Evolutionary conservation across 2,888 invertebrate genomes (phyloP).

Genomic region (Lasioglossum morio): DNA sequence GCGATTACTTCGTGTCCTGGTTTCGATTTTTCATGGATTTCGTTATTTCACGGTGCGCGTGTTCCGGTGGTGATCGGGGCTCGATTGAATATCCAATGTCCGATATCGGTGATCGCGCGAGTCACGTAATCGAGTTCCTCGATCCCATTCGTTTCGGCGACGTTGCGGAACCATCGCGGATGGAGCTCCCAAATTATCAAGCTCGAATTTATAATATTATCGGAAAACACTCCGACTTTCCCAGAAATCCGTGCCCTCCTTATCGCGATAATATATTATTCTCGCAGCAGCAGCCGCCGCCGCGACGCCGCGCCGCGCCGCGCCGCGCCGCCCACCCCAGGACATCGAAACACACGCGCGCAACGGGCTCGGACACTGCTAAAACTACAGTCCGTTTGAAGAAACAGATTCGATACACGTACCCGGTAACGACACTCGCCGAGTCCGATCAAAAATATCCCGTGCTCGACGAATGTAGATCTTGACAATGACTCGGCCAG

Average conservation of each 20-base stretch:
- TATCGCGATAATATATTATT: conserved; percentile 36
- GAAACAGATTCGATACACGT: not conserved
- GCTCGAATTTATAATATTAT: conserved; percentile 57
- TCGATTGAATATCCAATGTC: conserved; percentile 45
- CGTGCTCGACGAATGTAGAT: not conserved
- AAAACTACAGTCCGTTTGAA: not conserved
- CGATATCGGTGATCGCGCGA: conserved; percentile 49
- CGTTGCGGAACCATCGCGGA: conserved; percentile 24
- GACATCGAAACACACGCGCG: conserved; percentile 10
- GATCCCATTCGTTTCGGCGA: conserved; percentile 51
- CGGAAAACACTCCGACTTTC: conserved; percentile 49
- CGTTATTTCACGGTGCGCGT: conserved; percentile 22
- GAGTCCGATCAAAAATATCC: not conserved
- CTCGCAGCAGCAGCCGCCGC: not conserved
- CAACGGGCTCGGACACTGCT: not conserved
- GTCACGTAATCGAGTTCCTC: conserved; percentile 48
- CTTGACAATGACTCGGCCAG: not conserved
- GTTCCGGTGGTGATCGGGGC: not conserved
- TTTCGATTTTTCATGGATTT: conserved; percentile 10
- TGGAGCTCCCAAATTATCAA: conserved; percentile 50
- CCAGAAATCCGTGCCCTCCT: conserved; percentile 49
- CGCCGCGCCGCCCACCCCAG: too few species aligned
- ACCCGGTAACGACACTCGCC: not conserved
- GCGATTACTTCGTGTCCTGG: conserved; percentile 9
- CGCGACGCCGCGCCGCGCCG: too few species aligned